Evolutionary conservation across 2,888 invertebrate species (phyloP).

Genomic region (Boloria euphrosyne): DNA sequence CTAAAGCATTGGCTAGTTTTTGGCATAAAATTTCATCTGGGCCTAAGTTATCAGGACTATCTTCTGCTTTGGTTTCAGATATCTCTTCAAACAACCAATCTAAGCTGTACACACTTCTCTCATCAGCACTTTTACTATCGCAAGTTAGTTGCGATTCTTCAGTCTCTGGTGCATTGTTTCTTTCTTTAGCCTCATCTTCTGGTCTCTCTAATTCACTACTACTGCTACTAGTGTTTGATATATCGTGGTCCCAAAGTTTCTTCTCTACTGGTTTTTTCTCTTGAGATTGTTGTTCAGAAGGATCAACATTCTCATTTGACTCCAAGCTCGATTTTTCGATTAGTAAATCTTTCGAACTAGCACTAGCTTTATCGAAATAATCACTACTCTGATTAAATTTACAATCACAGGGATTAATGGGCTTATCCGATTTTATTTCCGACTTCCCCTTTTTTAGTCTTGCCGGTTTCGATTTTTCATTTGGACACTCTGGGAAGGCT

Average conservation of each 20-base stretch:
- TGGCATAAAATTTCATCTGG: constrained; percentile 60
- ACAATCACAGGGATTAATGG: constrained; percentile 59
- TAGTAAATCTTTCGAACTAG: constrained; percentile 87
- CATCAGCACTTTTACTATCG: constrained; percentile 71
- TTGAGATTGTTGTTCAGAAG: constrained; percentile 55
- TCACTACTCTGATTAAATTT: constrained; percentile 61
- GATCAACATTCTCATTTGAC: constrained; percentile 74
- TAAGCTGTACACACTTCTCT: constrained; percentile 73
- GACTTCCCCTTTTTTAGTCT: constrained; percentile 74
- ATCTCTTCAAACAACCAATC: constrained; percentile 77
- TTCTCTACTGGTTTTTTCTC: constrained; percentile 59
- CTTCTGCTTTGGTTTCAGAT: constrained; percentile 47
- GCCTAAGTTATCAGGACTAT: constrained; percentile 55
- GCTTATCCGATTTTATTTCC: constrained; percentile 58
- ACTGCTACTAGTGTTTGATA: constrained; percentile 81
- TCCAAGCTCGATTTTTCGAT: constrained; percentile 82
- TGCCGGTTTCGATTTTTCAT: constrained; percentile 69
- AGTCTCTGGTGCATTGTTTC: constrained; percentile 55
- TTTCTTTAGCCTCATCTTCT: constrained; percentile 51
- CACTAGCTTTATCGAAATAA: constrained; percentile 85
- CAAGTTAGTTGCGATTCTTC: constrained; percentile 66
- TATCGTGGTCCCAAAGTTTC: constrained; percentile 79
- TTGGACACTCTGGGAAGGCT: constrained; percentile 57
- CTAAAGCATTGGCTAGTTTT: constrained; percentile 65
- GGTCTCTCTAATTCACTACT: constrained; percentile 77